Conservation (phyloP, 2,113 vertebrate genomes). For the Hypocryptadius cinnamomeus region DNA sequence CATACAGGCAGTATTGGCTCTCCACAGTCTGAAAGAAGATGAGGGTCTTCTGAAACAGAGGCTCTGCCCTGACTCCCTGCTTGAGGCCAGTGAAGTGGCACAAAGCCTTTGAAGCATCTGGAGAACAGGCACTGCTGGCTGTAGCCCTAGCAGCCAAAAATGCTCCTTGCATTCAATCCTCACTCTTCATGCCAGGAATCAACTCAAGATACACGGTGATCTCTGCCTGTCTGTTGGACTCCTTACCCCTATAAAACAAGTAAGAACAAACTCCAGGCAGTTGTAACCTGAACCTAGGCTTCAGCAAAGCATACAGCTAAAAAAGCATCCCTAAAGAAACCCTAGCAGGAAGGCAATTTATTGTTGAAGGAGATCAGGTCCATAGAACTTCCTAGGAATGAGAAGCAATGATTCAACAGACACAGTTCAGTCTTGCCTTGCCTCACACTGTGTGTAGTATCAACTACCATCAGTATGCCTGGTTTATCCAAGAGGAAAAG, state of each 20-base stretch:
- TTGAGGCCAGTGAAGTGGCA: background rate
- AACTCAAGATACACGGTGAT: background rate
- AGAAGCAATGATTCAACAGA: background rate
- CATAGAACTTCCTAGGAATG: background rate
- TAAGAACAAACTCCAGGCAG: background rate
- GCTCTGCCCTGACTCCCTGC: background rate
- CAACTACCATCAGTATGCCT: background rate
- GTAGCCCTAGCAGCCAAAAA: background rate
- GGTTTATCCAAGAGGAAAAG: background rate
- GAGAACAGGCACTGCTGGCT: background rate
- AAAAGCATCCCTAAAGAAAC: background rate
- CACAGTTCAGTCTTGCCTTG: background rate
- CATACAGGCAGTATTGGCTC: background rate
- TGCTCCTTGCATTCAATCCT: background rate
- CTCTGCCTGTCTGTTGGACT: background rate
- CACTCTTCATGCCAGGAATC: background rate
- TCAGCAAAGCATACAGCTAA: background rate
- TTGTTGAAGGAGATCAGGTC: background rate
- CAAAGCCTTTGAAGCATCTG: background rate
- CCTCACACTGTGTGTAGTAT: background rate
- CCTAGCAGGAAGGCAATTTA: background rate
- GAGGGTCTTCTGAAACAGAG: background rate
- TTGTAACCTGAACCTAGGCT: background rate
- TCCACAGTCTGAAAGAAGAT: background rate
- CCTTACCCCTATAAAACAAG: background rate